Evolutionary conservation across 2,797 vertebrate genomes (phyloP), one percentile per base, ranked within the genome.

Genomic region (Linurgus olivaceus): DNA sequence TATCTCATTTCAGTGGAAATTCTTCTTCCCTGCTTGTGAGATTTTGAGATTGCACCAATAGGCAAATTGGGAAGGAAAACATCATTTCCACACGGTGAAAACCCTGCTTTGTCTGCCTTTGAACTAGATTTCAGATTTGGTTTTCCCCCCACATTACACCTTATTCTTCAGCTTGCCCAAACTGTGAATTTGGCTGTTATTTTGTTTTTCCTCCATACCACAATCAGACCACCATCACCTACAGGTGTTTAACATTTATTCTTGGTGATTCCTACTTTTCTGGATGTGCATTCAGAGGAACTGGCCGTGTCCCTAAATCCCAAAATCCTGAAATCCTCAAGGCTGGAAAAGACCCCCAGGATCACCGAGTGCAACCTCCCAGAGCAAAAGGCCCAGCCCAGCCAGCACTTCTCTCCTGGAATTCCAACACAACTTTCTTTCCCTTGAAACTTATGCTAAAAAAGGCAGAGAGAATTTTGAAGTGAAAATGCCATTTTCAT

Each of bases 401-500:
- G 44, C 17, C 29, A 6, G 8, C 1, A 85, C 61, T 25, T 48
- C n/a, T 76, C 65, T 80, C 75, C 21, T 17, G 26, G 10, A 68
- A 44, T 51, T 73, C 75, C 38, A 20, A 9, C 61, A 57, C 61
- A 81, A 59, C 61, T 81, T 70, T 26, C 77, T 45, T 10, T 11
- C 59, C 16, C 70, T 26, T 45, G 61, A 59, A 87, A 93, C 74
- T 93, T 47, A 7, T 18, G 58, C 59, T 66, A 35, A 62, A 83
- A 73, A 72, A 59, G 66, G 23, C 67, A 14, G 13, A 19, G 37
- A 37, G 73, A 37, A 33, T 80, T 84, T 68, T 75, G 74, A 96
- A 75, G 79, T 66, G 84, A 71, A 97, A 94, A 94, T 93, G 87
- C 90, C 85, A 66, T 96, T 96, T 96, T 48, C 59, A 55, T 90